Evolutionary conservation across 2,888 invertebrate species (phyloP).

Genomic region (Hanleya hanleyi): DNA sequence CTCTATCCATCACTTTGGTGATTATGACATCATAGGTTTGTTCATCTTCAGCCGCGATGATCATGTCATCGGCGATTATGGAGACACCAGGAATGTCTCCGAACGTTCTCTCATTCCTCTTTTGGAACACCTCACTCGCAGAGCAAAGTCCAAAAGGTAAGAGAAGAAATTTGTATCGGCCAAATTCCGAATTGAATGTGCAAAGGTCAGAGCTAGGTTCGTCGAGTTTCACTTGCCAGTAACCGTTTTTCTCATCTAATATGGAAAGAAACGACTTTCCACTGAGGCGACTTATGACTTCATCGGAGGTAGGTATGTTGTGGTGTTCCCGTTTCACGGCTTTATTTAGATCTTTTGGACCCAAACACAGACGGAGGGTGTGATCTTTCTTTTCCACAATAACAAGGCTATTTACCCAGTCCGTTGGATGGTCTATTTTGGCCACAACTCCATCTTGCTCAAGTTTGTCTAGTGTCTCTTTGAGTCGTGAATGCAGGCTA

Average conservation of each 20-base stretch:
- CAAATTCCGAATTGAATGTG: background rate
- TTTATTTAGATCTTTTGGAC: background rate
- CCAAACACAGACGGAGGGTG: background rate
- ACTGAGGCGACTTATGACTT: background rate
- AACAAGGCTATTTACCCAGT: conserved; percentile 1
- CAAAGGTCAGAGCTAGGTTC: background rate
- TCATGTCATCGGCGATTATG: background rate
- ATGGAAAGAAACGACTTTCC: background rate
- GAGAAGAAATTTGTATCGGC: background rate
- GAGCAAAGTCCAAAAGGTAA: background rate
- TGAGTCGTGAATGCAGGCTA: too few relatives aligned
- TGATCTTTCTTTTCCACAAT: background rate
- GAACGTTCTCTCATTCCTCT: background rate
- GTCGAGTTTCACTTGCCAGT: background rate
- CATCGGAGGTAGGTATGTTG: background rate
- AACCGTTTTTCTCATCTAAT: background rate
- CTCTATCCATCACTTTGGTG: background rate
- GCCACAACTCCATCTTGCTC: too few relatives aligned
- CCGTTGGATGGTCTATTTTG: background rate
- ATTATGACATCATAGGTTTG: background rate
- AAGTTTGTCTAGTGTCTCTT: too few relatives aligned
- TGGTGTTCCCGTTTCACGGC: background rate
- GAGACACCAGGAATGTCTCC: background rate
- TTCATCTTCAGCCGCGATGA: background rate
- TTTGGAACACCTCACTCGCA: background rate